Evolutionary conservation across 2,888 invertebrate genomes (phyloP).

Genomic region (Archips crataeganus): DNA sequence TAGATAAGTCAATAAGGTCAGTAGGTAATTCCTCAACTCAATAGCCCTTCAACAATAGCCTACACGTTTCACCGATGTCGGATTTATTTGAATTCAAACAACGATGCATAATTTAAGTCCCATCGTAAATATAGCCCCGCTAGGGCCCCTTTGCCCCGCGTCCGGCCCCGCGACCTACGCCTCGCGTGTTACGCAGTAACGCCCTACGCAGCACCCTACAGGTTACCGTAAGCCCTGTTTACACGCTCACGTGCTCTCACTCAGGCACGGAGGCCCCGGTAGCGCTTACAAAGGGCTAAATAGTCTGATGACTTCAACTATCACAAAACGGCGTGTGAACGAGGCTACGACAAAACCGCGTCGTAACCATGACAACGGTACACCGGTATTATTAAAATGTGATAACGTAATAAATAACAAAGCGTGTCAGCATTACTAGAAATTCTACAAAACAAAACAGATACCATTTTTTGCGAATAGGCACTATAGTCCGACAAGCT

Average conservation of each 20-base stretch:
- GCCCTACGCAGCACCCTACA: constrained; percentile 23
- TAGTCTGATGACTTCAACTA: constrained; percentile 18
- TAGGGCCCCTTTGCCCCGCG: constrained; percentile 1
- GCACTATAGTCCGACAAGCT: no score
- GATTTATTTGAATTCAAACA: constrained; percentile 1
- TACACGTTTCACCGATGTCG: not conserved
- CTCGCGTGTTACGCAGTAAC: constrained; percentile 19
- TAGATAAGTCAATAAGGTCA: constrained; percentile 5
- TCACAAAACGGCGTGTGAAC: constrained; percentile 12
- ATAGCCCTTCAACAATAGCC: not conserved
- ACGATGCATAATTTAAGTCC: constrained; percentile 12
- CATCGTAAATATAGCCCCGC: constrained; percentile 29
- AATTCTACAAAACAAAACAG: not conserved
- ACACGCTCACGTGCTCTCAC: constrained; percentile 24
- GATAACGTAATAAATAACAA: not conserved
- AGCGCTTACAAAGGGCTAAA: constrained; percentile 21
- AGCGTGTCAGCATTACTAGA: not conserved
- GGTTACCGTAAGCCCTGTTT: constrained; percentile 26
- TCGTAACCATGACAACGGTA: constrained; percentile 16
- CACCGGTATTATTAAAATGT: not conserved
- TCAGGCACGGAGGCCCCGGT: constrained; percentile 6
- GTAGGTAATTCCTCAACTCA: not conserved
- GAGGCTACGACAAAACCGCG: constrained; percentile 10
- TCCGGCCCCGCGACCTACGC: constrained; percentile 19
- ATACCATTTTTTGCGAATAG: not conserved